phyloP scores from a whole-genome alignment of 2,888 invertebrate species.

The Dicranocentrus wangi region DNA sequence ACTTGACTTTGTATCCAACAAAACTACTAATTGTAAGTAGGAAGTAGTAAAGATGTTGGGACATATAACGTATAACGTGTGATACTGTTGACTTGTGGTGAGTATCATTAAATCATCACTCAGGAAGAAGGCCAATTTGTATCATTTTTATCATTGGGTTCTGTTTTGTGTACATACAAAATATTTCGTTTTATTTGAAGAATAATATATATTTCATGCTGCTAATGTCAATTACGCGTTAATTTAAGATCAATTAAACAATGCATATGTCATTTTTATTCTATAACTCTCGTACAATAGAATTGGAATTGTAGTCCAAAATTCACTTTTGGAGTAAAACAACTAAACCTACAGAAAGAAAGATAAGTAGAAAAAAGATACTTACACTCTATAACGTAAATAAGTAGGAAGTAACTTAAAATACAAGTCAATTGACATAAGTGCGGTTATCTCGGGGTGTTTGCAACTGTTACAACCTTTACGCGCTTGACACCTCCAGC shows the following conservation, averaged over 20 bases:
- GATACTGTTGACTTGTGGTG: too few relatives aligned
- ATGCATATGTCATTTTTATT: too few relatives aligned
- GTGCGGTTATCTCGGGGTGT: slow-evolving; percentile 46
- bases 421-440: background rate
- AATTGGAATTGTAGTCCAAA: background rate
- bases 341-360: background rate
- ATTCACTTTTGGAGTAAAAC: background rate
- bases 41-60: background rate
- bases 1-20: too few relatives aligned
- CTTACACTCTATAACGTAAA: background rate
- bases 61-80: background rate
- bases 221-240: too few relatives aligned
- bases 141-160: too few relatives aligned
- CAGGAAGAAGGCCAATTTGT: too few relatives aligned
- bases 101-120: too few relatives aligned
- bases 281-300: slow-evolving; percentile 1
- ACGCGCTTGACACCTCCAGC: slow-evolving; percentile 58
- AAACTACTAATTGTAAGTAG: too few relatives aligned
- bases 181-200: too few relatives aligned
- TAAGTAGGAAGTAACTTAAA: background rate
- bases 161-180: too few relatives aligned
- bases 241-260: too few relatives aligned
- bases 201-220: too few relatives aligned
- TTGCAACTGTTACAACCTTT: slow-evolving; percentile 63
- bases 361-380: slow-evolving; percentile 10